Evolutionary conservation across 2,888 invertebrate genomes (phyloP).

Genomic region (Pseudolycoriella hygida): DNA sequence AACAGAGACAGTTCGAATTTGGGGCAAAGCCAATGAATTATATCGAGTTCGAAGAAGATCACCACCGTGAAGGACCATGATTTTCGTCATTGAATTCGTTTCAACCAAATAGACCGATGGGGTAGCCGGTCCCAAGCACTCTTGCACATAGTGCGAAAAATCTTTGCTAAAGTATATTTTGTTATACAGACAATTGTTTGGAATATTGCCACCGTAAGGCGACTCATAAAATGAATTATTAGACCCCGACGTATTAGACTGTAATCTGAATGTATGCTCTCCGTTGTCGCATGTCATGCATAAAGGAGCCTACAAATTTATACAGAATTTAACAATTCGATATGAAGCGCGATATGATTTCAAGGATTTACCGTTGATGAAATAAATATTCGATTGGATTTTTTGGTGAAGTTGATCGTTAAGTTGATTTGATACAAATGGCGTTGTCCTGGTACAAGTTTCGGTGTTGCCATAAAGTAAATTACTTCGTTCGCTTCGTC

Average conservation of each 20-base stretch:
- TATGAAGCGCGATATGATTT: too few species aligned
- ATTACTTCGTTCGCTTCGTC: slow-evolving; percentile 51
- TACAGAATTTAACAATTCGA: not conserved
- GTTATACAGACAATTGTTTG: slow-evolving; percentile 43
- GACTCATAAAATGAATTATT: not conserved
- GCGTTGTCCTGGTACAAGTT: slow-evolving; percentile 57
- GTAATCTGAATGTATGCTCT: slow-evolving; percentile 21
- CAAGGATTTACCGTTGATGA: slow-evolving; percentile 25
- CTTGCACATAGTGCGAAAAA: slow-evolving; percentile 43
- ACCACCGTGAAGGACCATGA: slow-evolving; percentile 51
- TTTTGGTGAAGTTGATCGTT: slow-evolving; percentile 28
- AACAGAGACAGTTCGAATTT: slow-evolving; percentile 49
- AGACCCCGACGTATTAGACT: slow-evolving; percentile 10
- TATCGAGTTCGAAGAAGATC: slow-evolving; percentile 42
- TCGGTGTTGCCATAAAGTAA: slow-evolving; percentile 69
- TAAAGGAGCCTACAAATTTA: too few species aligned
- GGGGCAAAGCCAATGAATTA: slow-evolving; percentile 52
- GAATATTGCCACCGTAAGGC: slow-evolving; percentile 23
- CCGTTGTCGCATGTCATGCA: slow-evolving; percentile 29
- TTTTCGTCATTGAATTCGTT: slow-evolving; percentile 37
- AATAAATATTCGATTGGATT: slow-evolving; percentile 27
- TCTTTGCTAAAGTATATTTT: slow-evolving; percentile 46
- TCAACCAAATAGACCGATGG: slow-evolving; percentile 48
- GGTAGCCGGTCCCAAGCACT: slow-evolving; percentile 64
- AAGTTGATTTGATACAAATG: slow-evolving; percentile 58